Evolutionary conservation across 2,888 invertebrate species (phyloP), one percentile per base, ranked within the genome.

Genomic region (Rugalucina vietnamica): DNA sequence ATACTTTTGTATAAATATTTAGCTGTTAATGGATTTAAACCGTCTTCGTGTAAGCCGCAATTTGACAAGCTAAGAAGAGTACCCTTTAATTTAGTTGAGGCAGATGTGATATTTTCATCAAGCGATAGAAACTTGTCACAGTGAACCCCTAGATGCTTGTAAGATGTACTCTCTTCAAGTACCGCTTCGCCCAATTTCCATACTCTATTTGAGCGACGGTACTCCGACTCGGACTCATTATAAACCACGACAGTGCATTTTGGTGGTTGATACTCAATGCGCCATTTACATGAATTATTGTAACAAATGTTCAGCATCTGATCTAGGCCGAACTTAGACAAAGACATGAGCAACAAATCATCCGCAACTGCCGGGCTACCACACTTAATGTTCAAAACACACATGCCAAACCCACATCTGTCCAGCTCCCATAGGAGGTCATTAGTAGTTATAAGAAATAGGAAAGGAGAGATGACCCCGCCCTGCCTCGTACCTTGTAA

Each of bases 331-430:
- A 8, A 4, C 2, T 36, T 36, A 24, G 50, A 54, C 32, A 34
- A 34, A 4, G 75, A 50, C 8, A 75, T 1, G 14, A 75, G n/a
- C 4, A 57, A 0, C 34, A 54, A 10, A 18, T 75, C 75, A 57
- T 75, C 79, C 18, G 79, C 79, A 14, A 78, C 75, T n/a, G 75
- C 36, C 2, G 75, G 75, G n/a, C 37, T 57, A 14, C 75, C 54
- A 37, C 54, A 57, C 10, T 57, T 75, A 1, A 75, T 29, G 5
- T 75, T 36, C 21, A 3, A 57, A 0, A 75, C 32, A 21, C 37
- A 12, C 1, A n/a, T 0, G 2, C 75, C 75, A 54, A 10, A 4
- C 8, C 57, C 1, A 37, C 32, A 50, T 3, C 3, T 29, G 32
- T 75, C 57, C 29, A 75, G 36, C 18, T 54, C 60, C 1, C 4